Evolutionary conservation across 2,113 vertebrate species (phyloP).

Genomic region (Felis chaus): DNA sequence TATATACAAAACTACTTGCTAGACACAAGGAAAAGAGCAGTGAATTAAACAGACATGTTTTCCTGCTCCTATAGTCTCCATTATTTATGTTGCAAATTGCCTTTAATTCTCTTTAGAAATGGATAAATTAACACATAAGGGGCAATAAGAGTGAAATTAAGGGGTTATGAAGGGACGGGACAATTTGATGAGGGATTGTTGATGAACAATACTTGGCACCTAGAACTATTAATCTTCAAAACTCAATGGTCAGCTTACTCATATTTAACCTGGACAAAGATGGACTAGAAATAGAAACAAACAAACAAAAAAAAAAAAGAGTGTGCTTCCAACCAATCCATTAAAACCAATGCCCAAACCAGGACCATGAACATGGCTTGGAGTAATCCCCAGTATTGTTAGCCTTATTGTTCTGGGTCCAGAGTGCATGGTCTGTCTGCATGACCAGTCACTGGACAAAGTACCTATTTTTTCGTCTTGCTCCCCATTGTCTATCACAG

Average conservation of each 20-base stretch:
- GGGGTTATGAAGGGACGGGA: background rate
- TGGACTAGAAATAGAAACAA: background rate
- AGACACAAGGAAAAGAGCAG: background rate
- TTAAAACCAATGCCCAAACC: background rate
- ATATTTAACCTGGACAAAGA: background rate
- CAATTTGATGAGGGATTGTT: background rate
- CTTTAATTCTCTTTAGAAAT: conserved; percentile 11
- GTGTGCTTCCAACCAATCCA: background rate
- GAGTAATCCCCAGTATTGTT: too few species aligned
- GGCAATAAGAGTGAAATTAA: background rate
- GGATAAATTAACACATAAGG: background rate
- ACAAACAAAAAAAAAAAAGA: background rate
- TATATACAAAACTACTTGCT: background rate
- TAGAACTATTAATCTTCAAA: background rate
- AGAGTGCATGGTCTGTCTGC: background rate
- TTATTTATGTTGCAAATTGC: background rate
- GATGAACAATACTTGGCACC: background rate
- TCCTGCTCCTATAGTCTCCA: background rate
- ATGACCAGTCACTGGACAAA: background rate
- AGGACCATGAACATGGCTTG: background rate
- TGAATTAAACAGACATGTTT: background rate
- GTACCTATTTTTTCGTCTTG: background rate
- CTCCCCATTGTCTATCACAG: background rate
- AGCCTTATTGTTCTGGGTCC: background rate
- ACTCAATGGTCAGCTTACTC: background rate